Percentiles rank a stretch among this genome's conserved stretches.
Conservation (phyloP, 2,888 invertebrate genomes). For the Ophioninae sp. region DNA sequence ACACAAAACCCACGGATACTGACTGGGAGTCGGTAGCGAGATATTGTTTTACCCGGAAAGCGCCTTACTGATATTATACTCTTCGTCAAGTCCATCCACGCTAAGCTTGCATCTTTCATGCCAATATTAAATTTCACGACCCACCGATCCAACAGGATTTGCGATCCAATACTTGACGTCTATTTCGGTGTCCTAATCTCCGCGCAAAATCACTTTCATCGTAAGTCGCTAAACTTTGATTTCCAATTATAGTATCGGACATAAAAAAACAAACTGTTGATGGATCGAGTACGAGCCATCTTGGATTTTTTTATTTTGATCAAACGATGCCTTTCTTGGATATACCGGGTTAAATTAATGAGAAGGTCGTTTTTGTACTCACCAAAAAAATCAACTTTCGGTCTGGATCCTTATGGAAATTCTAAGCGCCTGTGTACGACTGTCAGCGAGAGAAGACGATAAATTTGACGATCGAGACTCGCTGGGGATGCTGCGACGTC, state of each 20-base stretch:
- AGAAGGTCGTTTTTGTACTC: background rate
- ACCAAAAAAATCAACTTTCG: background rate
- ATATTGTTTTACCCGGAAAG: conserved; percentile 69
- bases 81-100: conserved; percentile 37
- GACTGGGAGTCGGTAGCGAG: conserved; percentile 65
- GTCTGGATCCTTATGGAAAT: background rate
- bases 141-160: background rate
- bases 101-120: conserved; percentile 56
- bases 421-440: background rate
- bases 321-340: background rate
- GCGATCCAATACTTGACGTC: conserved; percentile 19
- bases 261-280: background rate
- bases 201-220: conserved; percentile 22
- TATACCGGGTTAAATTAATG: background rate
- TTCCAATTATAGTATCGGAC: background rate
- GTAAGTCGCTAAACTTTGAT: conserved; percentile 4
- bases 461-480: conserved; percentile 24
- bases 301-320: no score
- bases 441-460: background rate
- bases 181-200: conserved; percentile 40
- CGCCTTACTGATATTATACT: conserved; percentile 68
- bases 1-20: conserved; percentile 39
- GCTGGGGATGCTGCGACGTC: conserved; percentile 72
- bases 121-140: conserved; percentile 61
- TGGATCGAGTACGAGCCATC: background rate